Evolutionary conservation across 2,888 invertebrate genomes (phyloP), one percentile per base, ranked within the genome.

Genomic region (Sericinus montela): DNA sequence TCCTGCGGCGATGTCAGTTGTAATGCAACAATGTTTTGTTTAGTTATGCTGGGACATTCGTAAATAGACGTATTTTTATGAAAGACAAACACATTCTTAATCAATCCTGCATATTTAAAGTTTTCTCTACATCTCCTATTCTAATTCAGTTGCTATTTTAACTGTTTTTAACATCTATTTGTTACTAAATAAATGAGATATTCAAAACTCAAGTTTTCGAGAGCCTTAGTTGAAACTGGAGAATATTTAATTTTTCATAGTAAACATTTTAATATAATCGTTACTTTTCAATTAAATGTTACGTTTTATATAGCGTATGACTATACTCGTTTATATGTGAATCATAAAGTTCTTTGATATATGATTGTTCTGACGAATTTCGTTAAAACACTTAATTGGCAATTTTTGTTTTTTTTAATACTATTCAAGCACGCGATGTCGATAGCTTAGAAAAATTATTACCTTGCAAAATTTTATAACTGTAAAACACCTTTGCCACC

Each of bases 1-100:
- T 72, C 60, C 53, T 42, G 55, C 35, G 56, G 63, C 71, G 73
- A 69, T 69, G 69, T 66, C 72, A 71, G 60, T 11, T 57, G 54
- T 62, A 67, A 70, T 69, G 63, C 59, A 63, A 58, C 62, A 61
- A 60, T 55, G 60, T 60, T 53, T 53, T 53, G 52, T 52, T 58
- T 51, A 9, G 23, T 30, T 46, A 8, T 13, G 25, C 23, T 28
- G 11, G 15, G 9, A n/a, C 14, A n/a, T 30, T 30, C n/a, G 3
- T 30, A 30, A 30, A n/a, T 9, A 29, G 10, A 1, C 8, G 3
- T 10, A 3, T 29, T 29, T 29, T 10, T 28, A 28, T 1, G 2
- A 28, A 28, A 28, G 1, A 4, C 3, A 19, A 19, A 5, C 19
- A 3, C 2, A n/a, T n/a, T n/a, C n/a, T n/a, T n/a, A n/a, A n/a